Base-by-base conservation (phyloP, 2,888 invertebrate species). In the Beris chalybata region DNA sequence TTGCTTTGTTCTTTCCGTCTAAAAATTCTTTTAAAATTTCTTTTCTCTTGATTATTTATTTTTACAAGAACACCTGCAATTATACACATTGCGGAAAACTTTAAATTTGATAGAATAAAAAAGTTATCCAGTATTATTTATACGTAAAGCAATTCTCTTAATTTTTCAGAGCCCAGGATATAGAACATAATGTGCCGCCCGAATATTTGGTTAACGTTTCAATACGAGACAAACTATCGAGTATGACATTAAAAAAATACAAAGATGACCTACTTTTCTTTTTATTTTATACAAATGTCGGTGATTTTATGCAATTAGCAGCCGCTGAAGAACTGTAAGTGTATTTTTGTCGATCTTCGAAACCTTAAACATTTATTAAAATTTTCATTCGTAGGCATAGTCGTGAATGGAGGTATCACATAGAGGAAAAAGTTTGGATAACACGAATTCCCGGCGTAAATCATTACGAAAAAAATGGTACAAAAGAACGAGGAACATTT, bases 351-450 rank as follows among this genome's bases (percentile, higher is more conserved):
- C 44, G 44, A 44, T 44, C 9, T 12, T n/a, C n/a, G n/a, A 7
- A 64, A 61, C 73, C 38, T n/a, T 61, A 13, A 54, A 57, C 22
- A 55, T 38, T 38, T 38, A 9, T 38, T 38, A 38, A 38, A 38
- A 38, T 38, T 38, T 1, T 38, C 72, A 74, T 31, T 71, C 72
- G 2, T 78, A 97, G 97, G 82, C 97, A 97, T 83, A 93, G 89
- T 83, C 89, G 99, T 79, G 98, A 99, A 79, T 99, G 99, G 99
- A 89, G 99, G 84, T 99, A 96, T 86, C 98, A 99, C 83, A 97
- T 92, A 86, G 96, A 97, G 81, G 98, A 99, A 81, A 93, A 96
- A 82, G 95, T 98, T 77, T 97, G 97, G 97, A 95, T 97, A 81
- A 97, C 97, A 76, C 92, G 97, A 82, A 95, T 95, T 76, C 96